Evolutionary conservation across 2,113 vertebrate species (phyloP), one percentile per base, ranked within the genome.

Genomic region (Hypocryptadius cinnamomeus): DNA sequence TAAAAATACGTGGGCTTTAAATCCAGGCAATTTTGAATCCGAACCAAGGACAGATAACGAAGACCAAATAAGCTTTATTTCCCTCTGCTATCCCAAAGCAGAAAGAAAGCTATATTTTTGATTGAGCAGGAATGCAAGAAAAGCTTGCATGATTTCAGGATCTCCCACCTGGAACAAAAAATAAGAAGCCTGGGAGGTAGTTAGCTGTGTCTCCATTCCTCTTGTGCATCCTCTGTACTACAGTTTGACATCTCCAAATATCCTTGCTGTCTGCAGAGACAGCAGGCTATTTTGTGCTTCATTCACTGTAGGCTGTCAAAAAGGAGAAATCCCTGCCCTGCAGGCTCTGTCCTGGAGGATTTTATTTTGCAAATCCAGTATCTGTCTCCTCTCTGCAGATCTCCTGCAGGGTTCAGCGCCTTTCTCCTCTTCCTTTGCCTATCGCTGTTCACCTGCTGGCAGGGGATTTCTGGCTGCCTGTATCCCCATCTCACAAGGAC

Each of bases 241-340:
- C 60, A 80, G 85, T 90, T 94, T 90, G 95, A 89, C 57, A 9
- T 93, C 95, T 96, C 79, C 90, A 92, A 94, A 94, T 90, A 92
- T 66, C 95, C 77, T 68, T 23, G 56, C 90, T 95, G 88, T 95
- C 92, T 95, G 85, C 6, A 10, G 83, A 95, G 92, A 69, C 92
- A 93, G 92, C 83, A 93, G 86, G 89, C 92, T 94, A 79, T 93
- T 90, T 87, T 90, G 96, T 94, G 89, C 91, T 95, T 89, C 92
- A 72, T 90, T 96, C 96, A 72, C 92, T 72, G 40, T 79, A 72
- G 89, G 70, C 94, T 96, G 91, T 93, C 59, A 91, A 73, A 93
- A 84, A 92, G 86, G 74, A 96, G 89, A 96, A 94, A 90, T 88
- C 69, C 77, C 61, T 93, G 90, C 93, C 90, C 92, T 68, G 47